A percentile compares a stretch with the other conserved stretches of the same genome.
Evolutionary conservation across 2,888 invertebrate genomes (phyloP).

Genomic region (Scotopteryx bipunctaria): DNA sequence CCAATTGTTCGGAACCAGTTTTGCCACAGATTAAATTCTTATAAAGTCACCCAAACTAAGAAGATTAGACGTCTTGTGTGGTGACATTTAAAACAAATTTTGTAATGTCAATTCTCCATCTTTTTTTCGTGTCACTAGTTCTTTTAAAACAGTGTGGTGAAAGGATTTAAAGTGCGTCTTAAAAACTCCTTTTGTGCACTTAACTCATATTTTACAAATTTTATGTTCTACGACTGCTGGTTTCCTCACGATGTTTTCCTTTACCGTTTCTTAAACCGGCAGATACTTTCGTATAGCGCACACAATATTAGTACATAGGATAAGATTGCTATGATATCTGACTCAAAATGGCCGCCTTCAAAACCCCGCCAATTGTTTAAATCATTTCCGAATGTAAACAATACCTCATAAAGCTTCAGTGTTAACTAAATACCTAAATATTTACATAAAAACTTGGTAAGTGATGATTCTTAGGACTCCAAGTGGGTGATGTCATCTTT

Average conservation of each 20-base stretch:
- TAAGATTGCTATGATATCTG: not conserved
- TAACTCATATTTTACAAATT: too few relatives aligned
- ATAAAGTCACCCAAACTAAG: slow-evolving; percentile 30
- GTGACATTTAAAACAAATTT: slow-evolving; percentile 37
- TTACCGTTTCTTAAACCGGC: too few relatives aligned
- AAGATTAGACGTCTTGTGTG: slow-evolving; percentile 43
- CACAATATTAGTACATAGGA: not conserved
- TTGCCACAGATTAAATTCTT: slow-evolving; percentile 25
- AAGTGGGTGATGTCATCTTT: slow-evolving; percentile 23
- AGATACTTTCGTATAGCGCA: too few relatives aligned
- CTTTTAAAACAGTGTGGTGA: too few relatives aligned
- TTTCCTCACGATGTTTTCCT: too few relatives aligned
- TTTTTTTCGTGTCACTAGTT: too few relatives aligned
- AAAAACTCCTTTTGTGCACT: too few relatives aligned
- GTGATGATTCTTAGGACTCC: slow-evolving; percentile 22
- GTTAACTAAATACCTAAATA: slow-evolving; percentile 23
- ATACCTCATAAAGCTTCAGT: slow-evolving; percentile 22
- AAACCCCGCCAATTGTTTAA: slow-evolving; percentile 16
- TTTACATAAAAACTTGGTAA: slow-evolving; percentile 27
- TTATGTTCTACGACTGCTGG: too few relatives aligned
- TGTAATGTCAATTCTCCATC: slow-evolving; percentile 30
- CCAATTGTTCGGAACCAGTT: slow-evolving; percentile 37
- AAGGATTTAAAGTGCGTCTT: not conserved
- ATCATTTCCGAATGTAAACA: slow-evolving; percentile 23
- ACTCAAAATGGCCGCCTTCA: slow-evolving; percentile 4